Evolutionary conservation across 1,140 invertebrate species (phyloP).

Genomic region (Caenorhabditis latens): DNA sequence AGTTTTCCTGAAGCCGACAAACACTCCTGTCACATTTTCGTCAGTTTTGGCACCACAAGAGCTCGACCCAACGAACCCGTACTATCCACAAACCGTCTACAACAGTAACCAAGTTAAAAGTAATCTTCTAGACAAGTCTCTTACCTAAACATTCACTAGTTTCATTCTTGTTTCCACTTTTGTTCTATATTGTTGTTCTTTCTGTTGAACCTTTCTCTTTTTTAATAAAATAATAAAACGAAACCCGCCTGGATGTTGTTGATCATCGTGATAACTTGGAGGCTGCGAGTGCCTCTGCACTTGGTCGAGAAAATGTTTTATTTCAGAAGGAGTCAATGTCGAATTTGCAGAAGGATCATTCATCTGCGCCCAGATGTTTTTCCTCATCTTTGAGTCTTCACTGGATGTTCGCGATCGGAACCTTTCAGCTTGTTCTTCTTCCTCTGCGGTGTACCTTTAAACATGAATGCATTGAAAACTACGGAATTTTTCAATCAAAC

Average conservation of each 20-base stretch:
- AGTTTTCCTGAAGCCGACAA: slow-evolving; percentile 30
- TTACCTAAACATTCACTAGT: not conserved
- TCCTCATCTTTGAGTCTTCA: slow-evolving; percentile 25
- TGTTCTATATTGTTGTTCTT: slow-evolving; percentile 48
- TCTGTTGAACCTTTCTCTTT: not conserved
- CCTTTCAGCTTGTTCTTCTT: slow-evolving; percentile 4
- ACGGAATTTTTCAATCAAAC: not conserved
- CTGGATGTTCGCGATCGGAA: slow-evolving; percentile 31
- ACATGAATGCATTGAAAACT: not conserved
- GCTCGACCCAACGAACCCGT: slow-evolving; percentile 42
- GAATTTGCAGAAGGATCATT: slow-evolving; percentile 30
- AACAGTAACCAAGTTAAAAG: slow-evolving; percentile 1
- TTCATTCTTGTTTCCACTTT: slow-evolving; percentile 18
- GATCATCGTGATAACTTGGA: slow-evolving; percentile 8
- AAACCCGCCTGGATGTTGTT: not conserved
- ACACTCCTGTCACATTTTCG: slow-evolving; percentile 31
- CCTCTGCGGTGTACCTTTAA: slow-evolving; percentile 8
- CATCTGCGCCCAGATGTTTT: slow-evolving; percentile 44
- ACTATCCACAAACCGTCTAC: slow-evolving; percentile 40
- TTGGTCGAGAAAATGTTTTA: slow-evolving; percentile 5
- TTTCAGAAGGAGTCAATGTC: slow-evolving; percentile 20
- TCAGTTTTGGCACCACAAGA: slow-evolving; percentile 28
- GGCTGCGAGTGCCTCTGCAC: slow-evolving; percentile 28
- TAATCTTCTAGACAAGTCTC: slow-evolving; percentile 4
- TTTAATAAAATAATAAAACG: not conserved